A percentile compares a stretch with the other conserved stretches of the same genome.
phyloP scores from a whole-genome alignment of 2,888 invertebrate species.

The Blastobasis lacticolella region DNA sequence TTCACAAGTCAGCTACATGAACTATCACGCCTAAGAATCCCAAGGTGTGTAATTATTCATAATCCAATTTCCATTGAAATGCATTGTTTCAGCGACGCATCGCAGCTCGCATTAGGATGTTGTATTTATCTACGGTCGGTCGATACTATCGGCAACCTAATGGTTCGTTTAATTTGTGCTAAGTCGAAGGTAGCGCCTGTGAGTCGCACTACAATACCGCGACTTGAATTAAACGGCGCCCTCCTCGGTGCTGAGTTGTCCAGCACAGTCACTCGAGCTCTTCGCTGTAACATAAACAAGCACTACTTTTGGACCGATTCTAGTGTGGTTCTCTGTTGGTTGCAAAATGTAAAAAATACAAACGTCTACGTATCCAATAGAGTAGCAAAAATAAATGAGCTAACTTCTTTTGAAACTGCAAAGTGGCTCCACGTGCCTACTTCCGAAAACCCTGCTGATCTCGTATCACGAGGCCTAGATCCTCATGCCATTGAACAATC shows the following conservation, averaged over 20 bases:
- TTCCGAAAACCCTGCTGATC: conserved; percentile 1
- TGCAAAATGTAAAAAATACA: neutral
- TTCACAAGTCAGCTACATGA: neutral
- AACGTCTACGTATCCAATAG: conserved; percentile 2
- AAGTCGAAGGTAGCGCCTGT: conserved; percentile 9
- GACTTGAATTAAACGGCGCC: conserved; percentile 13
- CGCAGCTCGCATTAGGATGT: conserved; percentile 2
- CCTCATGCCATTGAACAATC: neutral
- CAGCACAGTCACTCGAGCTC: neutral
- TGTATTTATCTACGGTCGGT: conserved; percentile 4
- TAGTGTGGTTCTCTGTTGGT: neutral
- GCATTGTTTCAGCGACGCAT: conserved; percentile 10
- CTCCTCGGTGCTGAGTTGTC: conserved; percentile 2
- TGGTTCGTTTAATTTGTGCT: conserved; percentile 2
- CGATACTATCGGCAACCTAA: neutral
- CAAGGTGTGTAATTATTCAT: neutral
- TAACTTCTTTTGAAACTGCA: neutral
- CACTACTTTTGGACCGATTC: conserved; percentile 1
- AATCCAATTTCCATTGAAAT: neutral
- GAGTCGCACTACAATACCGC: conserved; percentile 10
- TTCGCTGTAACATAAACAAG: neutral
- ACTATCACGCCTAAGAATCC: neutral
- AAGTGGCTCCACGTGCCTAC: conserved; percentile 1
- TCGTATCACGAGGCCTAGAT: conserved; percentile 1
- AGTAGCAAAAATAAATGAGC: neutral